phyloP scores from a whole-genome alignment of 2,113 vertebrate species.

The Ceyx cyanopectus region DNA sequence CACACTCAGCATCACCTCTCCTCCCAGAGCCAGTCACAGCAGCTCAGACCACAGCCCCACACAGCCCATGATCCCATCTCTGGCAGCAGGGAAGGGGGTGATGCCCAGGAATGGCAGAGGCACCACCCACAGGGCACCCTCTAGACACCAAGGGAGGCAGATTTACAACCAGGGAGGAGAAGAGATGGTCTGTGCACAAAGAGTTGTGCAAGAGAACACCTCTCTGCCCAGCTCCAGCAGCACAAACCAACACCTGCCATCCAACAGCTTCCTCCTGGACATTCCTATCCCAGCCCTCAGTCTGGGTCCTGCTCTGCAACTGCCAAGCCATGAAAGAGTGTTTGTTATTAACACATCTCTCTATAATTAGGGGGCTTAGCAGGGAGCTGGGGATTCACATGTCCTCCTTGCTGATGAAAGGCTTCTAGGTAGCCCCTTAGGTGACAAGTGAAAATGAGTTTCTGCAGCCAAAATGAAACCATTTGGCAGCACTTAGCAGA shows the following conservation, averaged over 20 bases:
- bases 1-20: not conserved
- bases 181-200: not conserved
- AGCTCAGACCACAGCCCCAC: not conserved
- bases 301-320: not conserved
- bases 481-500: slow-evolving; percentile 48
- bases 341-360: slow-evolving; percentile 69
- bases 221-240: not conserved
- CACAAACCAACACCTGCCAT: not conserved
- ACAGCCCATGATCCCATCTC: not conserved
- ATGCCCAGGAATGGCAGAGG: not conserved
- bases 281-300: not conserved
- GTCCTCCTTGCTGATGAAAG: slow-evolving; percentile 38
- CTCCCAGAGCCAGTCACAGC: not conserved
- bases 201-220: not conserved
- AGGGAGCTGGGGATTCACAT: slow-evolving; percentile 19
- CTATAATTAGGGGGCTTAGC: slow-evolving; percentile 43
- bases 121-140: not conserved
- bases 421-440: slow-evolving; percentile 43
- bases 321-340: slow-evolving; percentile 55
- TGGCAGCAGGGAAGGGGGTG: not conserved
- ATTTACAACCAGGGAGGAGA: not conserved
- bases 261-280: not conserved
- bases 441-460: slow-evolving; percentile 69
- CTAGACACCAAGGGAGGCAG: not conserved
- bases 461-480: slow-evolving; percentile 29